phyloP scores from a whole-genome alignment of 2,888 invertebrate species.

The Chalcosyrphus nemorum region DNA sequence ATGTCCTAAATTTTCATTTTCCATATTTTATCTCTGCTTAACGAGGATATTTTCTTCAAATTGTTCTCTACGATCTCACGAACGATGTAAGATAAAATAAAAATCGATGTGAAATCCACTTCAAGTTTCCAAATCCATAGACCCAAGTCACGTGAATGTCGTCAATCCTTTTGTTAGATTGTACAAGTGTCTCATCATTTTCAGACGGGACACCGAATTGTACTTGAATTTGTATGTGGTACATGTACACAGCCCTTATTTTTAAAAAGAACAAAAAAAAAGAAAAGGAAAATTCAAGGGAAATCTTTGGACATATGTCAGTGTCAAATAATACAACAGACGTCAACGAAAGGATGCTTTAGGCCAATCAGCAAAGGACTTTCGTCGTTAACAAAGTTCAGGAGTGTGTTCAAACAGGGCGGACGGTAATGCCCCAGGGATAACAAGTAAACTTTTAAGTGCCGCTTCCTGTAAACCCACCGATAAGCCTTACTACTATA shows the following conservation, averaged over 20 bases:
- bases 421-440: conserved; percentile 30
- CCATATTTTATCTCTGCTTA: neutral
- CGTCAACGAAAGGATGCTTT: conserved; percentile 48
- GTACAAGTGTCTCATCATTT: conserved; percentile 62
- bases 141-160: conserved; percentile 68
- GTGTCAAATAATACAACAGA: conserved; percentile 57
- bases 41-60: conserved; percentile 14
- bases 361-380: conserved; percentile 44
- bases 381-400: conserved; percentile 10
- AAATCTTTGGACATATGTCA: conserved; percentile 61
- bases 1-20: neutral
- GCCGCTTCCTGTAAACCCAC: conserved; percentile 45
- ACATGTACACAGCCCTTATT: conserved; percentile 36
- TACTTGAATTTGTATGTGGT: conserved; percentile 53
- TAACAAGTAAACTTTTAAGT: conserved; percentile 46
- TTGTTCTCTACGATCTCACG: conserved; percentile 9
- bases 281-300: no score
- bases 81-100: conserved; percentile 48
- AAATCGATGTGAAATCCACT: conserved; percentile 37
- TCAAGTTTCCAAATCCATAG: conserved; percentile 38
- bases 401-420: conserved; percentile 3
- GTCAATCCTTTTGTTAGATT: conserved; percentile 63
- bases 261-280: no score
- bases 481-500: conserved; percentile 7
- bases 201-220: conserved; percentile 37